These are phyloP conservation scores for Xerus rutilus DNA, from an alignment of 2,797 vertebrate species.

Conservation along the genomic window DNA sequence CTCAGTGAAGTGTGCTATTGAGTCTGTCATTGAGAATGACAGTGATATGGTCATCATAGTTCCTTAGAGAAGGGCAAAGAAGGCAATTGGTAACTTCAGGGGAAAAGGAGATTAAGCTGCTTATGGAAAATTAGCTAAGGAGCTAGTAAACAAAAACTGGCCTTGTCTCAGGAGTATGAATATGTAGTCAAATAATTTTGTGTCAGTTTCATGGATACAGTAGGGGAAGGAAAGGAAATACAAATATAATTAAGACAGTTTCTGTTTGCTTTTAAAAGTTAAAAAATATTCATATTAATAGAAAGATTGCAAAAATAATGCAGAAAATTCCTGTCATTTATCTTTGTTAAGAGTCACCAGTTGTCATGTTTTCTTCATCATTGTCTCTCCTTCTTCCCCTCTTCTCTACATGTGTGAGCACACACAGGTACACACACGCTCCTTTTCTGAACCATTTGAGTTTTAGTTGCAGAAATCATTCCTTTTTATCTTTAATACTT, in stretches of 20 bases:
- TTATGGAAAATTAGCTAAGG: background rate
- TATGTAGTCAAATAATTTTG: slow-evolving; percentile 5
- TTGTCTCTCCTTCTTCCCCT: no score
- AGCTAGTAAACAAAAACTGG: background rate
- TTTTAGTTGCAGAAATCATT: no score
- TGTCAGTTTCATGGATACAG: background rate
- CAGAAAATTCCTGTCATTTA: background rate
- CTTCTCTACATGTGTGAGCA: no score
- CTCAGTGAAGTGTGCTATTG: background rate
- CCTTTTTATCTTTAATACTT: no score
- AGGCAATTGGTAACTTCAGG: background rate
- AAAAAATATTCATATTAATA: background rate
- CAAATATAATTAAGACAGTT: background rate
- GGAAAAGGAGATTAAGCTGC: background rate
- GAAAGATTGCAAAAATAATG: slow-evolving; percentile 11
- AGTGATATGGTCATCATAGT: background rate
- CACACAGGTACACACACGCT: no score
- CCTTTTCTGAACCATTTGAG: no score
- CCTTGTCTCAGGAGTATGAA: background rate
- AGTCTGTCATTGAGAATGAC: no score
- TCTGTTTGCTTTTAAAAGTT: slow-evolving; percentile 9
- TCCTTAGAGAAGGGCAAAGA: background rate
- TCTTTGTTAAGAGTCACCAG: background rate
- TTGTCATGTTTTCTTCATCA: background rate
- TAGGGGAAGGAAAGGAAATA: background rate